phyloP scores from a whole-genome alignment of 92 coral and sea anemone genomes.

The Porites divaricata region DNA sequence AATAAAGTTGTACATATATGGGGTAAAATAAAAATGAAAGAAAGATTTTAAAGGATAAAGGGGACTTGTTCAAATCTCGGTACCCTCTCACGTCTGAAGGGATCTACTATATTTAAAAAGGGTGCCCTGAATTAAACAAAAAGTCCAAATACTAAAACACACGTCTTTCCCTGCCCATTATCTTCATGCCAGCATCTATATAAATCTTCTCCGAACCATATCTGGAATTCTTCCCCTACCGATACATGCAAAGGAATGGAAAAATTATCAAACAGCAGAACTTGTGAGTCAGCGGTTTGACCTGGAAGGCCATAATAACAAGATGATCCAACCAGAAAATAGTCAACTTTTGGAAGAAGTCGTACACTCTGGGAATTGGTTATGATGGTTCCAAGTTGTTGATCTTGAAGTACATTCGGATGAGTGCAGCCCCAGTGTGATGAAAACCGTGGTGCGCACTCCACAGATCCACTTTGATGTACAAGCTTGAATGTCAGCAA shows the following conservation, averaged over 20 bases:
- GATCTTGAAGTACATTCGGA: too few species aligned
- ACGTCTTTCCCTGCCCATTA: not conserved
- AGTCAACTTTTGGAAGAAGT: conserved; percentile 1
- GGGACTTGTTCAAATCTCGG: too few species aligned
- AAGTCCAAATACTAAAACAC: conserved; percentile 3
- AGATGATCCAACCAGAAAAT: not conserved
- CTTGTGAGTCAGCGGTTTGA: not conserved
- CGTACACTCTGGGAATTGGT: not conserved
- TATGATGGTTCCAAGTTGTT: not conserved
- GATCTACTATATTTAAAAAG: too few species aligned
- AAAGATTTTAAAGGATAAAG: too few species aligned
- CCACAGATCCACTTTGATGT: not conserved
- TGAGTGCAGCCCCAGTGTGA: not conserved
- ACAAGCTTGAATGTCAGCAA: conserved; percentile 14
- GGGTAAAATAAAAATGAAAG: too few species aligned
- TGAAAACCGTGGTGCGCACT: not conserved
- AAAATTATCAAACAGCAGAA: conserved; percentile 14
- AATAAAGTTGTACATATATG: too few species aligned
- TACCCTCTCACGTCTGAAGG: too few species aligned
- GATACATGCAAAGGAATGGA: not conserved
- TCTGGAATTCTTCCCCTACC: not conserved
- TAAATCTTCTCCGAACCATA: conserved; percentile 14
- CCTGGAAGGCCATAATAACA: not conserved
- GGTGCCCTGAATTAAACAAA: not conserved
- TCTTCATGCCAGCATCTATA: not conserved